These are phyloP conservation scores for Deilephila elpenor DNA, from an alignment of 2,888 invertebrate genomes.

Conservation along the genomic window DNA sequence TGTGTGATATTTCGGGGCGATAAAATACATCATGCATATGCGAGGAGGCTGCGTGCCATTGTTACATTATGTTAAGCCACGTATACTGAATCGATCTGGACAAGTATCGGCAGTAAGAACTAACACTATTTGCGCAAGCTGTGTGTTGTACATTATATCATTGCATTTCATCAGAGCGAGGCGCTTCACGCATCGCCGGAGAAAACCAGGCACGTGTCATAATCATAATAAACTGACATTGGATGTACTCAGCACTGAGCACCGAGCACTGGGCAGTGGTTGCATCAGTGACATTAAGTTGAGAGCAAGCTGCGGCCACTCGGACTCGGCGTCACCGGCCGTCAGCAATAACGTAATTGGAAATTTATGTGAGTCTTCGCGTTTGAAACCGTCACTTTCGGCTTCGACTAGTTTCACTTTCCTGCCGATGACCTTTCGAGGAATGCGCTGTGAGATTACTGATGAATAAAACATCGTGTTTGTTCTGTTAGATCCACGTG, in stretches of 20 bases:
- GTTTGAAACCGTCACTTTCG: slow-evolving; percentile 73
- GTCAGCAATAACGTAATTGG: slow-evolving; percentile 54
- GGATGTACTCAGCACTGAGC: slow-evolving; percentile 50
- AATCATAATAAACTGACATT: slow-evolving; percentile 64
- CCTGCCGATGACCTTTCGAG: slow-evolving; percentile 74
- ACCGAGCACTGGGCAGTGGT: slow-evolving; percentile 36
- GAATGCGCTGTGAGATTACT: slow-evolving; percentile 72
- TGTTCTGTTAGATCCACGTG: slow-evolving; percentile 29
- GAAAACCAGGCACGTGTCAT: slow-evolving; percentile 59
- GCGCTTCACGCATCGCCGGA: slow-evolving; percentile 44
- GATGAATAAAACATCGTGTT: slow-evolving; percentile 67
- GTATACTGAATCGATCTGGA: slow-evolving; percentile 33
- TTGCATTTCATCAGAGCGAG: slow-evolving; percentile 46
- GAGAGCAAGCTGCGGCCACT: background rate
- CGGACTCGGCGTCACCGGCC: slow-evolving; percentile 37
- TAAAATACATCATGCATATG: slow-evolving; percentile 46
- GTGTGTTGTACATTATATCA: slow-evolving; percentile 50
- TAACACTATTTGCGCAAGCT: slow-evolving; percentile 61
- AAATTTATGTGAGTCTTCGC: slow-evolving; percentile 65
- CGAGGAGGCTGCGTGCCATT: slow-evolving; percentile 7
- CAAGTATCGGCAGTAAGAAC: slow-evolving; percentile 45
- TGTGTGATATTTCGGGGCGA: slow-evolving; percentile 47
- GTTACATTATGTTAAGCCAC: slow-evolving; percentile 33
- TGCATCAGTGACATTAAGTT: slow-evolving; percentile 57
- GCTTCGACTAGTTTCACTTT: slow-evolving; percentile 78